A percentile compares a stretch with the other conserved stretches of the same genome.
These are phyloP conservation scores for Artemia sinica DNA, from an alignment of 2,888 invertebrate species.

Conservation along the genomic window DNA sequence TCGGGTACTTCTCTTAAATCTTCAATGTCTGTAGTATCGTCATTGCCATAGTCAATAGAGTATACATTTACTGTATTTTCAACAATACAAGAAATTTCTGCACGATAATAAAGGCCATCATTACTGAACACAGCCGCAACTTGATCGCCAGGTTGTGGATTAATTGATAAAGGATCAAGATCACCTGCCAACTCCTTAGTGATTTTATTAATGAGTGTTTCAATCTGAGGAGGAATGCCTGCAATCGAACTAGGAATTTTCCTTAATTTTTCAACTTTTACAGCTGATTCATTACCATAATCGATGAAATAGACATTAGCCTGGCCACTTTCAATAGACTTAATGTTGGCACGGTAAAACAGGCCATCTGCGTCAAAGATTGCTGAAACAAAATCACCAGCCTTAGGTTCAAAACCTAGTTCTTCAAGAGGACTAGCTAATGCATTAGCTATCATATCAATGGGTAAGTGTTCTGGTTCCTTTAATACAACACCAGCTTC, in stretches of 20 bases:
- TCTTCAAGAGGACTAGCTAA: not conserved
- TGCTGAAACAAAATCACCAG: conserved; percentile 14
- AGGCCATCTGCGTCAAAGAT: conserved; percentile 17
- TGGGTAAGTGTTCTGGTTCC: not conserved
- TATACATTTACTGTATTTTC: not conserved
- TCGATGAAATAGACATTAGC: conserved; percentile 16
- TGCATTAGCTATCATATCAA: not conserved
- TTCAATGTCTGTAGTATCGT: not conserved
- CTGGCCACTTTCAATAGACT: not conserved
- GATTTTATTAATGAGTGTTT: not conserved
- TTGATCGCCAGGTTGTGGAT: not conserved
- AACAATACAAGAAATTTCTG: not conserved
- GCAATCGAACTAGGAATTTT: not conserved
- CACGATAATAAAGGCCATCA: conserved; percentile 19
- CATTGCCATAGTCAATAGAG: conserved; percentile 20
- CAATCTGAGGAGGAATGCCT: conserved; percentile 15
- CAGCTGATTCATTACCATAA: conserved; percentile 16
- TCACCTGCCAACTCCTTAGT: not conserved
- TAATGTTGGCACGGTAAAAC: conserved; percentile 18
- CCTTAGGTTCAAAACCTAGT: not conserved
- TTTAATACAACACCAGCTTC: not conserved
- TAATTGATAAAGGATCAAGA: not conserved
- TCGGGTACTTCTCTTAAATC: conserved; percentile 12
- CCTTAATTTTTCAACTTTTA: not conserved
- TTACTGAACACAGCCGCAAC: conserved; percentile 16